Percentiles rank a stretch among this genome's conserved stretches.
Conservation (phyloP, 1,140 invertebrate genomes). For the Anastatus disparis region DNA sequence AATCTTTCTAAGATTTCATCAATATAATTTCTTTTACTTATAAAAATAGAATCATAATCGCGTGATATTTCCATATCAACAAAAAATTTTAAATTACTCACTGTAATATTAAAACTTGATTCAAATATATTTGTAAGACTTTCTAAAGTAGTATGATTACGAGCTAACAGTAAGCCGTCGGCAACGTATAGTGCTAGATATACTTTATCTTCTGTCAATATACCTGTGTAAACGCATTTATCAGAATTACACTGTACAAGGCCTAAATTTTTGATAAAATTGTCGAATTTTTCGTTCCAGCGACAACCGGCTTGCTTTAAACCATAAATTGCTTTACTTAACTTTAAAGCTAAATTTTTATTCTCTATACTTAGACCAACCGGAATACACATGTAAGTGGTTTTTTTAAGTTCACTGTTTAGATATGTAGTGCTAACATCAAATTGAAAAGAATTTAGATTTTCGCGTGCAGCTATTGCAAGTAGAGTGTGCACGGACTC, state of each 20-base stretch:
- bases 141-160: background rate
- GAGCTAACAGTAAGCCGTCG: constrained; percentile 33
- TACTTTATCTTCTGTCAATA: constrained; percentile 10
- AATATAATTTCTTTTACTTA: too few species aligned
- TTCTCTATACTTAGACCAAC: constrained; percentile 13
- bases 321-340: constrained; percentile 44
- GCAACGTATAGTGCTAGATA: constrained; percentile 18
- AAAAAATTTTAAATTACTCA: constrained; percentile 15
- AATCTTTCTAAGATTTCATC: too few species aligned
- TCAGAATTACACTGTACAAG: constrained; percentile 31
- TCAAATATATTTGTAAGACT: constrained; percentile 2
- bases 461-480: constrained; percentile 23
- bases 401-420: constrained; percentile 33
- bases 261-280: constrained; percentile 27
- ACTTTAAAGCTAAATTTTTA: constrained; percentile 32
- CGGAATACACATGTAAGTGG: constrained; percentile 37
- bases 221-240: constrained; percentile 33
- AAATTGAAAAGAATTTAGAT: constrained; percentile 41
- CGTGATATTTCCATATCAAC: too few species aligned
- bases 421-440: constrained; percentile 47
- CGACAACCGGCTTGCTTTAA: constrained; percentile 39
- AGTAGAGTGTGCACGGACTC: constrained; percentile 37
- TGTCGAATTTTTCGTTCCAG: constrained; percentile 42
- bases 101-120: background rate
- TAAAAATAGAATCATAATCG: too few species aligned